phyloP scores from a whole-genome alignment of 2,113 vertebrate species.

The Cacatua alba region DNA sequence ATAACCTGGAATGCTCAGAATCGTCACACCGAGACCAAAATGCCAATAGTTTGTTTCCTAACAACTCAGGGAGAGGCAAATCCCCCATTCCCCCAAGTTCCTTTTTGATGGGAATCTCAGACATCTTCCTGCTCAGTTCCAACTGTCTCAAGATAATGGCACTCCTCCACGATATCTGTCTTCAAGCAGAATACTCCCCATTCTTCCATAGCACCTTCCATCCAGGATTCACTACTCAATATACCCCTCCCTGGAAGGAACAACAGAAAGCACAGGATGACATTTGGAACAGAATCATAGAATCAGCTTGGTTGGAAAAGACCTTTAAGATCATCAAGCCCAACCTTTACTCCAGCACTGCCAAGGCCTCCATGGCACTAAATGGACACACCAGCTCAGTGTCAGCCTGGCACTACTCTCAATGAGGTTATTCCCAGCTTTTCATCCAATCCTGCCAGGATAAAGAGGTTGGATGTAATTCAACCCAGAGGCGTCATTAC shows the following conservation, averaged over 20 bases:
- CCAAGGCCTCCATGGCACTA: background rate
- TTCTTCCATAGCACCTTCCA: background rate
- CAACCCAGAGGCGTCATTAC: background rate
- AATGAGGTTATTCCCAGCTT: background rate
- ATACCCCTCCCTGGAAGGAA: background rate
- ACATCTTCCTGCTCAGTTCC: background rate
- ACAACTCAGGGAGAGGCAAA: background rate
- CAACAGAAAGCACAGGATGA: background rate
- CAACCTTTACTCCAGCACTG: background rate
- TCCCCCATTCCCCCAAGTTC: background rate
- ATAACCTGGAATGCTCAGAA: conserved; percentile 76
- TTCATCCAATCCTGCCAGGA: background rate
- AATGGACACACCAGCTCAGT: background rate
- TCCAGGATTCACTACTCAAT: background rate
- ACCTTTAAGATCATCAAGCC: background rate
- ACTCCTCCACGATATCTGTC: background rate
- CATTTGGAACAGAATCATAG: background rate
- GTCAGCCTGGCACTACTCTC: background rate
- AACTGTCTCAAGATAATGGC: background rate
- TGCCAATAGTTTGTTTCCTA: conserved; percentile 51
- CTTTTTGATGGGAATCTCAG: background rate
- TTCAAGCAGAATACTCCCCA: background rate
- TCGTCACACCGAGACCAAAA: conserved; percentile 66
- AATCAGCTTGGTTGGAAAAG: background rate
- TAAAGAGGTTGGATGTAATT: background rate